Evolutionary conservation across 2,797 vertebrate species (phyloP), one percentile per base, ranked within the genome.

Genomic region (Eidolon dupreanum): DNA sequence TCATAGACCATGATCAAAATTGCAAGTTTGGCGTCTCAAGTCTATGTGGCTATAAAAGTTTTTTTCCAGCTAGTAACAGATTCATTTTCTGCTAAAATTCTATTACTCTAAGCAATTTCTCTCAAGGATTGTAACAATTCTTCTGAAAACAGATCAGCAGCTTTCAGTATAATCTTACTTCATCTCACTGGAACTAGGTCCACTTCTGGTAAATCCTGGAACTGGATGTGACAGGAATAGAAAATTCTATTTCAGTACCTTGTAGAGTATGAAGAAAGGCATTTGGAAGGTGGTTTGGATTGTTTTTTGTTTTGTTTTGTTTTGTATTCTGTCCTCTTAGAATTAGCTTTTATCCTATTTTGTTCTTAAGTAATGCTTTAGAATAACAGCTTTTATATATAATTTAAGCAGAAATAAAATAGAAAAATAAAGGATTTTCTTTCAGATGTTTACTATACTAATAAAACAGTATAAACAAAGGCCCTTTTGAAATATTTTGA

Each of bases 131-230:
- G 97, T 95, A 97, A 93, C 96, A 98, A 95, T 97, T 98, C 96
- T 94, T 98, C 97, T 96, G 92, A 98, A 98, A 98, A 98, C 78
- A 98, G 97, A 98, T 98, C 97, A 98, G 97, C 97, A 98, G 96
- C 98, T 98, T 98, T 98, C 95, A 92, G 82, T 98, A 95, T 98
- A 98, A 98, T 98, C 98, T 98, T 90, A 97, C 97, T 98, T 97
- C 91, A 51, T 97, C 88, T 98, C 97, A 97, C 95, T 94, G 95
- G 97, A 98, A 97, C 92, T 97, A 98, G 93, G 96, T 97, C 96
- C 7, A 75, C 92, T 98, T 97, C 96, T 97, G 94, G 97, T 97
- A 98, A 98, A 98, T 97, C 97, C 97, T 96, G 94, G 94, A 97
- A 97, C 79, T 90, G 85, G 73, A 97, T 97, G 97, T 98, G 98